Base-by-base conservation (phyloP, 2,888 invertebrate genomes). In the Sceliomorpha sp. region DNA sequence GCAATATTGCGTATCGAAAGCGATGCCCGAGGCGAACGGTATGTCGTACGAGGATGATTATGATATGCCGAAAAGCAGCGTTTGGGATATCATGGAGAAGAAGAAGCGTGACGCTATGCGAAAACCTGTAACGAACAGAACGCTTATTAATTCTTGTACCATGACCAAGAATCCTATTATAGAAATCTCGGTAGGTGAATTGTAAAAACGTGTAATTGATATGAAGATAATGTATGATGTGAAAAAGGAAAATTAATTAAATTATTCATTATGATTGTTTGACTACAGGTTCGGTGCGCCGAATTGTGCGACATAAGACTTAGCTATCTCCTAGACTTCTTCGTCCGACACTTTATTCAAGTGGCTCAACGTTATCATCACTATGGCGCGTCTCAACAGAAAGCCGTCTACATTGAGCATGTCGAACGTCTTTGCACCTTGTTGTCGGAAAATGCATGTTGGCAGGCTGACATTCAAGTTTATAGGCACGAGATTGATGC, bases 321-420 rank as follows among this genome's bases (percentile, higher is more conserved):
- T 39, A 90, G 91, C n/a, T 86, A 91, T 51, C 89, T 95, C 1
- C 85, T 95, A 0, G 92, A 92, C 79, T 92, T 93, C 78, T 93
- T 95, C 76, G 91, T 94, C 42, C 89, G 91, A 10, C 94, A 94
- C 78, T 93, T 94, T 76, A 90, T 95, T 26, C 90, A 91, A 47
- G 93, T 95, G 90, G 92, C 93, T 0, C 90, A 91, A 48, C 91
- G 90, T 42, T 92, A 93, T 69, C 90, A 91, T 9, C 90, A 91
- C 67, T 92, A 93, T 67, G 90, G 91, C 7, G 91, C 92, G 0
- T 88, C 90, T 12, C 89, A 90, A 56, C 92, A 93, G 78, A 92
- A 93, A 4, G 88, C 91, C 1, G 90, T 93, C 60, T 95, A 94
- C 78, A 88, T 95, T 29, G 91, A 93, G 62, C 95, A 95, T 78